Base-by-base conservation (phyloP, 2,888 invertebrate species). In the Eumerus sabulonum region DNA sequence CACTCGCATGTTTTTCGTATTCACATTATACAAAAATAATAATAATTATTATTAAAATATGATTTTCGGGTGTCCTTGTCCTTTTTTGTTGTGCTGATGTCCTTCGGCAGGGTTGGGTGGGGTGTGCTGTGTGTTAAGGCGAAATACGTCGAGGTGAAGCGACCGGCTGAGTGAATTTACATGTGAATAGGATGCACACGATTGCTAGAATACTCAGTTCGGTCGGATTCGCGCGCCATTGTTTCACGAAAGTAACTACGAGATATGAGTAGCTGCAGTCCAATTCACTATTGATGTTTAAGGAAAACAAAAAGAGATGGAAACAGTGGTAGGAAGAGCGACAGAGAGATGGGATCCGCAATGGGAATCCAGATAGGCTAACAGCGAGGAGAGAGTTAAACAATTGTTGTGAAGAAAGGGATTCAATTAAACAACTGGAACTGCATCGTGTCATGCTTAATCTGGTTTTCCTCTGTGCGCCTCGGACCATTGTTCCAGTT, bases 1-100 rank as follows among this genome's bases (percentile, higher is more conserved):
- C 82, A 83, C 73, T 74, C 73, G 81, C 56, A 62, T 64, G 74
- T 81, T 76, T 81, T 76, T 62, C 67, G 62, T 63, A 63, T 68
- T 76, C 72, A 67, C 71, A 72, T 76, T 76, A 70, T 85, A 85
- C 85, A 86, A 86, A 85, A 86, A 86, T 86, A 86, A 86, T 86
- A 85, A 86, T 85, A 84, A 85, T 84, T 85, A 84, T 84, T 84
- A 85, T 85, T 84, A 83, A 82, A 84, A 83, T 84, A 84, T 83
- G 84, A 77, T 79, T 73, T 70, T 56, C 59, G 71, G 50, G 44
- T 59, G 36, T 47, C 48, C 38, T 48, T 40, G 50, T n/a, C n/a
- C 18, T 13, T 27, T 50, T 12, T 42, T 5, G 36, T 64, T 13
- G 45, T 38, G 4, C 42, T 44, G 16, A 17, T 40, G 66, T 67